Evolutionary conservation across 2,113 vertebrate species (phyloP).

Genomic region (Paralichthys olivaceus): DNA sequence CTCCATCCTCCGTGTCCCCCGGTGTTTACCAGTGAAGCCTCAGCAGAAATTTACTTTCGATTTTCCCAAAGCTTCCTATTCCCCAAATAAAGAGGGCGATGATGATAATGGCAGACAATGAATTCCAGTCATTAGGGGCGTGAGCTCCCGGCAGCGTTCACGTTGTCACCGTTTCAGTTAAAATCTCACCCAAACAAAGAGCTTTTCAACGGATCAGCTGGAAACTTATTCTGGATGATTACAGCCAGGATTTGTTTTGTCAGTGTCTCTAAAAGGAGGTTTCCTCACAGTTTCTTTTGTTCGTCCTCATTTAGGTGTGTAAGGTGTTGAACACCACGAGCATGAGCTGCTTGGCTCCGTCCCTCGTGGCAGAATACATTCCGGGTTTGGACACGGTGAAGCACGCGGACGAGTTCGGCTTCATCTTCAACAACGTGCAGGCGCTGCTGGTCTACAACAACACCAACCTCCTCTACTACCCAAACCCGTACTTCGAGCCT

Average conservation of each 20-base stretch:
- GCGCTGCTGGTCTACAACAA: conserved; percentile 94
- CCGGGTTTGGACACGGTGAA: conserved; percentile 89
- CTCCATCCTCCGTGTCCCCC: conserved; percentile 65
- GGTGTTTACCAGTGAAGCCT: conserved; percentile 58
- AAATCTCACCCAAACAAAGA: conserved; percentile 18
- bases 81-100: conserved; percentile 46
- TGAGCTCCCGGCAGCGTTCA: conserved; percentile 11
- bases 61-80: conserved; percentile 47
- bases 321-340: conserved; percentile 90
- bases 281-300: background rate
- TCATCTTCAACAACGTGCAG: conserved; percentile 98
- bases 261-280: too few relatives aligned
- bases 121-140: conserved; percentile 47
- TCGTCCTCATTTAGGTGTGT: conserved; percentile 85
- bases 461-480: conserved; percentile 97
- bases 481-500: conserved; percentile 94
- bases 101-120: conserved; percentile 53
- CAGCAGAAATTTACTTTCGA: conserved; percentile 53
- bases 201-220: conserved; percentile 1
- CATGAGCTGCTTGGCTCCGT: conserved; percentile 91
- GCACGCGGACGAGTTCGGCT: conserved; percentile 95
- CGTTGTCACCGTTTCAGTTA: background rate
- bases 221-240: too few relatives aligned
- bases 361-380: conserved; percentile 87
- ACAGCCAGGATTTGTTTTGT: too few relatives aligned